Evolutionary conservation across 2,888 invertebrate species (phyloP).

Genomic region (Drosophila birchii): DNA sequence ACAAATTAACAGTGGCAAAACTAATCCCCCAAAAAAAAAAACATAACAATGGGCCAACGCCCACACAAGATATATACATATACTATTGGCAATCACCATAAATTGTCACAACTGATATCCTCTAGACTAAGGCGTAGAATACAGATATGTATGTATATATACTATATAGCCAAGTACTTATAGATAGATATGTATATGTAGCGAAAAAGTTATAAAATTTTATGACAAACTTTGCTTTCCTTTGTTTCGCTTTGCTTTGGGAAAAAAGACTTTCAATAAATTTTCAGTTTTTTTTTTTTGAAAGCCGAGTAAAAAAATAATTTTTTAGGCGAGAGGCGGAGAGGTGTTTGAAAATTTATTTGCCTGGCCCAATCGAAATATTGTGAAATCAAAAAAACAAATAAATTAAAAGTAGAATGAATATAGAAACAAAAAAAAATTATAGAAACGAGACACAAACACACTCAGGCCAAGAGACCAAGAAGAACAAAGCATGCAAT

Average conservation of each 20-base stretch:
- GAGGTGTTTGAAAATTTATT: slow-evolving; percentile 61
- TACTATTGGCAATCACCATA: slow-evolving; percentile 44
- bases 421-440: slow-evolving; percentile 40
- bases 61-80: slow-evolving; percentile 18
- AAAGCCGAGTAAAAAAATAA: slow-evolving; percentile 10
- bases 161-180: neutral
- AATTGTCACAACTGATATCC: slow-evolving; percentile 57
- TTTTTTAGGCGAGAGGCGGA: neutral
- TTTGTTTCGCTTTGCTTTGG: slow-evolving; percentile 53
- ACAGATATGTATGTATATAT: slow-evolving; percentile 4
- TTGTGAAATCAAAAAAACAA: slow-evolving; percentile 80
- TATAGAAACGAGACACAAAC: slow-evolving; percentile 8
- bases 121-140: slow-evolving; percentile 20
- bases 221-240: slow-evolving; percentile 67
- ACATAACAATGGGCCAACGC: slow-evolving; percentile 48
- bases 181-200: slow-evolving; percentile 5
- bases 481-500: slow-evolving; percentile 49
- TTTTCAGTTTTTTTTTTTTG: slow-evolving; percentile 43
- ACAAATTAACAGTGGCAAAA: slow-evolving; percentile 53
- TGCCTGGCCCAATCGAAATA: slow-evolving; percentile 78
- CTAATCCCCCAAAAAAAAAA: slow-evolving; percentile 38
- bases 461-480: neutral
- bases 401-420: slow-evolving; percentile 76
- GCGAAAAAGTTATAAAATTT: slow-evolving; percentile 58
- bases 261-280: slow-evolving; percentile 64